A percentile compares a stretch with the other conserved stretches of the same genome.
These are phyloP conservation scores for Danio albolineatus DNA, from an alignment of 2,797 vertebrate species.

Conservation along the genomic window DNA sequence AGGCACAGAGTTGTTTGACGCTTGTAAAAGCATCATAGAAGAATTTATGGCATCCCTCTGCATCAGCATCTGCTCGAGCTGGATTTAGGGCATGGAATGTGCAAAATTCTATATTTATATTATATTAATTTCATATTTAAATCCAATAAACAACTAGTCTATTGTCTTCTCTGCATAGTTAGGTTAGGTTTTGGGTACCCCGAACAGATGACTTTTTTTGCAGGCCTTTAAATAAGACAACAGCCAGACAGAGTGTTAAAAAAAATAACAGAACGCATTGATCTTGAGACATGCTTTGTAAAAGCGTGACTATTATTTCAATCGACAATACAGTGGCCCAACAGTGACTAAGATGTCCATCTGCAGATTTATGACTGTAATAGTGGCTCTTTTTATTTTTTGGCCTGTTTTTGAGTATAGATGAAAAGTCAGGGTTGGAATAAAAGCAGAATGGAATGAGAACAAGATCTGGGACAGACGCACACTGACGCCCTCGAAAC, in stretches of 20 bases:
- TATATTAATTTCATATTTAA: too few relatives aligned
- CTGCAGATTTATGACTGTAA: not conserved
- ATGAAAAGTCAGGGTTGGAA: not conserved
- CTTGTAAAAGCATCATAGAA: slow-evolving; percentile 19
- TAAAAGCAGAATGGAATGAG: not conserved
- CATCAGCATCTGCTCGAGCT: not conserved
- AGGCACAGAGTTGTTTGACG: slow-evolving; percentile 1
- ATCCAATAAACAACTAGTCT: too few relatives aligned
- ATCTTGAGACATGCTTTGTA: not conserved
- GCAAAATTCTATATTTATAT: slow-evolving; percentile 1
- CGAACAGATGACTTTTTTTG: not conserved
- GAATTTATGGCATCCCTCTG: not conserved
- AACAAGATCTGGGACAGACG: slow-evolving; percentile 9
- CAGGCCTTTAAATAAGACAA: not conserved
- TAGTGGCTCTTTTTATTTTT: not conserved
- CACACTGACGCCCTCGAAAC: not conserved
- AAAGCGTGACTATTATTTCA: not conserved
- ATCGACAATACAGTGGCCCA: not conserved
- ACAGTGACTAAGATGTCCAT: not conserved
- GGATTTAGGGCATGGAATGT: not conserved
- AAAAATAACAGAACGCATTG: not conserved
- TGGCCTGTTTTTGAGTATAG: not conserved
- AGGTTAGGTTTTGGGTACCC: not conserved
- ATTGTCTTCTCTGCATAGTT: too few relatives aligned
- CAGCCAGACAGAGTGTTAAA: not conserved